A percentile compares a stretch with the other conserved stretches of the same genome.
Conservation (phyloP, 1,140 invertebrate species). For the Cherax destructor region DNA sequence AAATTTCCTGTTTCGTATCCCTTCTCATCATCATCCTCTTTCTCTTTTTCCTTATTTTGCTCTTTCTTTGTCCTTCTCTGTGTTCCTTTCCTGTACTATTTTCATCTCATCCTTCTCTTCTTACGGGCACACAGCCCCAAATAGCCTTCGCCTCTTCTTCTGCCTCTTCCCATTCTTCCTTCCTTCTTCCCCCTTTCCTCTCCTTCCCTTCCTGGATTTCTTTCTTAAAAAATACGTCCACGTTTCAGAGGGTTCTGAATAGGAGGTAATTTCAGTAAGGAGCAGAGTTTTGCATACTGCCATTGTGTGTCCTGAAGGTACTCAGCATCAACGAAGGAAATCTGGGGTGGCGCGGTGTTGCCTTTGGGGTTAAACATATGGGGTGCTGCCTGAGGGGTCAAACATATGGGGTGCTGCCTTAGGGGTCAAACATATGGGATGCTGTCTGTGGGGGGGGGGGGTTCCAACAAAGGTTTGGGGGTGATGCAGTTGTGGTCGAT, state of each 20-base stretch:
- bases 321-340: not conserved
- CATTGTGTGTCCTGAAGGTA: not conserved
- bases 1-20: no score
- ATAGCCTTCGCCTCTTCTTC: not conserved
- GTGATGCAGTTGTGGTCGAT: no score
- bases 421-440: no score
- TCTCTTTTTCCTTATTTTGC: no score
- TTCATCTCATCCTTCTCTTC: not conserved
- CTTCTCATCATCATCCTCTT: no score
- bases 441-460: no score
- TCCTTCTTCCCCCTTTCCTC: not conserved
- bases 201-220: not conserved
- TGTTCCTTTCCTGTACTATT: not conserved
- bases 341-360: not conserved
- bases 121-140: not conserved
- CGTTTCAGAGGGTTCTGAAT: not conserved
- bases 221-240: not conserved
- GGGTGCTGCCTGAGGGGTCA: no score
- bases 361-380: no score
- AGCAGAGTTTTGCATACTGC: not conserved
- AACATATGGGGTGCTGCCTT: no score
- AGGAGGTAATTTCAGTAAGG: constrained; percentile 12
- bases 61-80: not conserved
- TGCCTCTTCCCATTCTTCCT: not conserved
- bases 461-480: no score